Evolutionary conservation across 2,797 vertebrate species (phyloP), one percentile per base, ranked within the genome.

Genomic region (Falco rusticolus): DNA sequence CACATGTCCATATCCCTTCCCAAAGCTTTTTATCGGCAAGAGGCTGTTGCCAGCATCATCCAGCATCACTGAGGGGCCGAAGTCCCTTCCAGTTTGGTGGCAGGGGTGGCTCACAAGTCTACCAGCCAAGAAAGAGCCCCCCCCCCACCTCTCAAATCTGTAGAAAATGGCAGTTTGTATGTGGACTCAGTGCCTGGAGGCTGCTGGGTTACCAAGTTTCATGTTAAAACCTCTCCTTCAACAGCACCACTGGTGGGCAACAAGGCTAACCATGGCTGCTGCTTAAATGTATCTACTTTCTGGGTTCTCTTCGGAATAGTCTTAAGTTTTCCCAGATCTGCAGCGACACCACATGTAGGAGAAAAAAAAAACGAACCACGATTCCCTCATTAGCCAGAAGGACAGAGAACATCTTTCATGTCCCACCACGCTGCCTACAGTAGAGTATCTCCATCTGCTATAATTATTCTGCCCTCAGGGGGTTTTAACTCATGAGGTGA

Each of bases 1-100:
- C 1, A 4, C 0, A 0, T 1, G 21, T 41, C 48, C 25, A 2
- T 12, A 21, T 12, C 17, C 25, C 41, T 21, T 57, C 41, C 41
- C 8, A 8, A 47, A 45, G 25, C 47, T 22, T 48, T 48, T 48
- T 48, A 48, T 48, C 47, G 11, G 47, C 47, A 21, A 45, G 45
- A 45, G 45, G 8, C 45, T 45, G 45, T 48, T 48, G 47, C 47
- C 5, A 22, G 53, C 31, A 25, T 10, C 34, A 7, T 4, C n/a
- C 26, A 4, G 6, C 6, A 4, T 9, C 48, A 14, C 47, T 6
- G 1, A 51, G 74, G 74, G 74, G 33, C 13, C 31, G 0, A 21
- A 13, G 24, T 53, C 19, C 48, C 48, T 10, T 16, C 37, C 5
- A 3, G 21, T 13, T 20, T 2, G 0, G 72, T 34, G 54, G 59